These are phyloP conservation scores for Characodon lateralis DNA, from an alignment of 2,797 vertebrate genomes.

Conservation along the genomic window DNA sequence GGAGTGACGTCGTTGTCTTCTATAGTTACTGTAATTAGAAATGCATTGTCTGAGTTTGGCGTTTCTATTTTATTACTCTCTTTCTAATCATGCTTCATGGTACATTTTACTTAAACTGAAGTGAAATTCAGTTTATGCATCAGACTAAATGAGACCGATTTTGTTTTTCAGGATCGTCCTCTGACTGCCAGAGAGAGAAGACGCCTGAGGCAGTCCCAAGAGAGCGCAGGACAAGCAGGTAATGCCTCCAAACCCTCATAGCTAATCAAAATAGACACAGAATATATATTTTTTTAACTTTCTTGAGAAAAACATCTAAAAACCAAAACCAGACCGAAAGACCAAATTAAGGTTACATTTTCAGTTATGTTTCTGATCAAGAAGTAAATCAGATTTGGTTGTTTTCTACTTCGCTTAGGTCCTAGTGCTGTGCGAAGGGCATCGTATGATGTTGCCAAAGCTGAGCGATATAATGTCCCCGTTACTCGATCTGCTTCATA, in stretches of 20 bases:
- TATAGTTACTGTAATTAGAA: not conserved
- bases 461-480: slow-evolving; percentile 56
- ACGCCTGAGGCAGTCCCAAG: slow-evolving; percentile 89
- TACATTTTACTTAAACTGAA: not conserved
- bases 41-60: not conserved
- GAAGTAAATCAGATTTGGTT: not conserved
- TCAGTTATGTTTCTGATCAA: not conserved
- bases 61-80: not conserved
- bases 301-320: not conserved
- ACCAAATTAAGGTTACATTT: not conserved
- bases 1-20: no score
- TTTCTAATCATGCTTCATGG: not conserved
- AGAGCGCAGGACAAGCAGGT: slow-evolving; percentile 82
- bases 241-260: slow-evolving; percentile 10
- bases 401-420: slow-evolving; percentile 59
- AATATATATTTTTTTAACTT: not conserved
- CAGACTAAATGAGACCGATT: not conserved
- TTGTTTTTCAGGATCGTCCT: slow-evolving; percentile 83
- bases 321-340: not conserved
- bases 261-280: not conserved
- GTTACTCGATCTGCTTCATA: slow-evolving; percentile 75
- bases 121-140: not conserved
- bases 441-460: slow-evolving; percentile 71
- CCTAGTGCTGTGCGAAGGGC: slow-evolving; percentile 72
- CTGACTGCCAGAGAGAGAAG: slow-evolving; percentile 94